Evolutionary conservation across 1,140 invertebrate species (phyloP), one percentile per base, ranked within the genome.

Genomic region (Zophobas morio): DNA sequence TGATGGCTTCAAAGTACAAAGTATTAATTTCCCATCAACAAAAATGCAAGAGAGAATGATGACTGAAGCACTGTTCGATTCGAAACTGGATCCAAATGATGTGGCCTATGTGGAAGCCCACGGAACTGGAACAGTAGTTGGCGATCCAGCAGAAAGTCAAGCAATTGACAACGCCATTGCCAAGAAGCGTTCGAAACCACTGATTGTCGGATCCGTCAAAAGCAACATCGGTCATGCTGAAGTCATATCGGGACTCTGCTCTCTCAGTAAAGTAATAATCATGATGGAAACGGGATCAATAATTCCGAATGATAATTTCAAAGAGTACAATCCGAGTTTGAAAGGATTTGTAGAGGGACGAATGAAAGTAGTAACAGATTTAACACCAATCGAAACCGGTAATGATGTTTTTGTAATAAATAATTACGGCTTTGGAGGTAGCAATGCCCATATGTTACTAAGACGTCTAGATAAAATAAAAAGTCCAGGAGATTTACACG

Each of bases 191-290:
- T 88, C 82, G 0, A 88, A 86, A 0, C 94, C 96, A 0, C 87
- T 99, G 0, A 86, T 90, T 39, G 93, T 99, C 79, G 97, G 97
- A 1, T 96, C 96, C 0, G 90, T 97, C 0, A 99, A 99, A 85
- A 96, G 96, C 0, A 98, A 98, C 86, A 90, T 98, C 83, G 98
- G 98, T 0, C 98, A 99, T 85, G 91, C 94, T 0, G 98, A 99
- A 86, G 93, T 96, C 4, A 94, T 94, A 0, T 97, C 96, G 46
- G 96, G 96, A 75, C 86, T 96, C 0, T 96, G 94, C 84, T 94
- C 95, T 0, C 82, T 98, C 46, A 91, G 93, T 1, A 98, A 98
- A 88, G 93, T 96, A 81, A 86, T 88, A 42, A 88, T 96, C 51
- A 91, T 93, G 0, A 94, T 96, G 87, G 91, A 94, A 84, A 91